Evolutionary conservation across 2,797 vertebrate genomes (phyloP).

Genomic region (Intellagama lesueurii): DNA sequence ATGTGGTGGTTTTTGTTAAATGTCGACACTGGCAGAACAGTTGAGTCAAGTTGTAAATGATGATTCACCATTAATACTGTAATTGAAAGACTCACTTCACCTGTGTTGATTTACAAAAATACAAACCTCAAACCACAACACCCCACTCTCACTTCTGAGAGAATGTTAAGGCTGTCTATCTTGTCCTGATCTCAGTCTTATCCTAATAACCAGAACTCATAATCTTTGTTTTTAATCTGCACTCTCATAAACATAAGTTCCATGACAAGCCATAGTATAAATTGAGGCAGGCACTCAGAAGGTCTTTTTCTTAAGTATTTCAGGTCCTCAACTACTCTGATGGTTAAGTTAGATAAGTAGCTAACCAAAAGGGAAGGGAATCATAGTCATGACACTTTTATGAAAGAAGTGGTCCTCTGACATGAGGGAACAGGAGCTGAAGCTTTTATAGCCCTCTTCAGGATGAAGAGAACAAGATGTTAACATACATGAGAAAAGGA

Average conservation of each 20-base stretch:
- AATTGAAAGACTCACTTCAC: conserved; percentile 41
- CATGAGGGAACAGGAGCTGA: too few relatives aligned
- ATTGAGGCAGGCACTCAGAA: not conserved
- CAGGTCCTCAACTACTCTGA: too few relatives aligned
- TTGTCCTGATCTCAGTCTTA: not conserved
- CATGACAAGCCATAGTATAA: not conserved
- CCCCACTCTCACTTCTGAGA: conserved; percentile 41
- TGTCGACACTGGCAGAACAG: conserved; percentile 21
- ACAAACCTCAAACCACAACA: conserved; percentile 45
- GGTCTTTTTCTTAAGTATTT: not conserved
- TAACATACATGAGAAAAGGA: too few relatives aligned
- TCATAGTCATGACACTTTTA: too few relatives aligned
- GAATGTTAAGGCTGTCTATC: conserved; percentile 26
- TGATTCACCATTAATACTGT: conserved; percentile 51
- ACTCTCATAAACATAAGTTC: not conserved
- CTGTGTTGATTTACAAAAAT: conserved; percentile 50
- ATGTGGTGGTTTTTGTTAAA: conserved; percentile 27
- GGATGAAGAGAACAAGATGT: too few relatives aligned
- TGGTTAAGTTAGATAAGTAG: not conserved
- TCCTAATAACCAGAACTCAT: conserved; percentile 26
- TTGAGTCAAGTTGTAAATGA: conserved; percentile 45
- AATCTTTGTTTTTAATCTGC: conserved; percentile 17
- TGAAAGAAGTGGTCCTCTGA: too few relatives aligned
- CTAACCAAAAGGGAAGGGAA: not conserved
- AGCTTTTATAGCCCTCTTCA: too few relatives aligned